Evolutionary conservation across 2,888 invertebrate genomes (phyloP).

Genomic region (Caradrina kadenii): DNA sequence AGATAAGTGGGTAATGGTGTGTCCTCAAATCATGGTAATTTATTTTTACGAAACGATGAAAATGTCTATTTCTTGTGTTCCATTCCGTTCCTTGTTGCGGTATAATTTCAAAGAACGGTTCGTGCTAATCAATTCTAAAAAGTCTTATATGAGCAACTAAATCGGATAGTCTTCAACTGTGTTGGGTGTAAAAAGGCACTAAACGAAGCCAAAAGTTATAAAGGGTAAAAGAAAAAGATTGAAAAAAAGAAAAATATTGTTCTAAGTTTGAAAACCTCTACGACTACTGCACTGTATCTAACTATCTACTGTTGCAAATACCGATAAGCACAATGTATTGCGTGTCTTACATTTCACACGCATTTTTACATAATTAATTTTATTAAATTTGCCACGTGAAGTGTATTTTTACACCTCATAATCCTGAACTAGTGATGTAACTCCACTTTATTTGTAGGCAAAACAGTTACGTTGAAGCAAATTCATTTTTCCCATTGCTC

Average conservation of each 20-base stretch:
- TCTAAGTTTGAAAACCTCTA: too few relatives aligned
- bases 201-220: too few relatives aligned
- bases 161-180: not conserved
- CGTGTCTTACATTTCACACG: too few relatives aligned
- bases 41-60: not conserved
- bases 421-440: conserved; percentile 2
- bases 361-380: too few relatives aligned
- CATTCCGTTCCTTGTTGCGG: not conserved
- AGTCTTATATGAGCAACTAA: not conserved
- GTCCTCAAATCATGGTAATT: not conserved
- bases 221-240: too few relatives aligned
- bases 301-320: too few relatives aligned
- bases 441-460: conserved; percentile 54
- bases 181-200: too few relatives aligned
- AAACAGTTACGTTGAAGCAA: conserved; percentile 46
- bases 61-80: not conserved
- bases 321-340: too few relatives aligned
- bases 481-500: conserved; percentile 50
- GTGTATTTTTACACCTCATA: not conserved
- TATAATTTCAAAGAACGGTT: not conserved
- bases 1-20: not conserved
- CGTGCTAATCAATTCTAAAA: conserved; percentile 5
- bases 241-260: too few relatives aligned
- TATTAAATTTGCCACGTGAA: too few relatives aligned
- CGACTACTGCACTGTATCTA: too few relatives aligned